Base-by-base conservation (phyloP, 2,113 vertebrate genomes). In the Alces alces region DNA sequence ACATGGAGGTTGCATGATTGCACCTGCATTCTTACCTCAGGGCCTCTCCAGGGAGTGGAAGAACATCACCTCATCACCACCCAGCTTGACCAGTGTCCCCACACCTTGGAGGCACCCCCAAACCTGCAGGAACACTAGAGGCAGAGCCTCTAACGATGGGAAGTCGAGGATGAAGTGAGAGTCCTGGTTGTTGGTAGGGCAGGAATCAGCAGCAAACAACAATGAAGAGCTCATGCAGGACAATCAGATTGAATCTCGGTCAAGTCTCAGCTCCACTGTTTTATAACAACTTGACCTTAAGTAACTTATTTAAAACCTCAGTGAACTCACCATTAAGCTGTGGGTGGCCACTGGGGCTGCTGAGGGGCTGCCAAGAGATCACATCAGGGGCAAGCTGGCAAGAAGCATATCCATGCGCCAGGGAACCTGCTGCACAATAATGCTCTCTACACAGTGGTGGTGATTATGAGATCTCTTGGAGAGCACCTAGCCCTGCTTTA, bases 361-460 rank as follows among this genome's bases (percentile, higher is more conserved):
- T n/a, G 25, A 3, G 58, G 43, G 64, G 76, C 30, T 15, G 10
- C 45, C 70, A 43, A 15, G 52, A 91, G 27, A 45, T 4, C 23
- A 17, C 0, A 1, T 60, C 9, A 2, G 15, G 16, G n/a, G 52
- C 6, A 43, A 52, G 45, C 45, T 19, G 1, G 43, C n/a, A 79
- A 66, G 78, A 66, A 90, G n/a, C 39, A 47, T 5, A 3, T 30
- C 47, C 8, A 1, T 15, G 43, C 2, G 4, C 55, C 47, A n/a
- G 36, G 19, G 12, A 3, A 7, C 45, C 85, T 28, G 45, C 6
- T 0, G 23, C 80, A 4, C 21, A 2, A 0, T 1, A 60, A 45
- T 23, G 13, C 36, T 36, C 12, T 64, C 11, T 19, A 1, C 3
- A 28, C 33, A 6, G 27, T 43, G 30, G 11, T 58, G 13, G 30